Evolutionary conservation across 2,888 invertebrate genomes (phyloP), one percentile per base, ranked within the genome.

Genomic region (Trilocha varians): DNA sequence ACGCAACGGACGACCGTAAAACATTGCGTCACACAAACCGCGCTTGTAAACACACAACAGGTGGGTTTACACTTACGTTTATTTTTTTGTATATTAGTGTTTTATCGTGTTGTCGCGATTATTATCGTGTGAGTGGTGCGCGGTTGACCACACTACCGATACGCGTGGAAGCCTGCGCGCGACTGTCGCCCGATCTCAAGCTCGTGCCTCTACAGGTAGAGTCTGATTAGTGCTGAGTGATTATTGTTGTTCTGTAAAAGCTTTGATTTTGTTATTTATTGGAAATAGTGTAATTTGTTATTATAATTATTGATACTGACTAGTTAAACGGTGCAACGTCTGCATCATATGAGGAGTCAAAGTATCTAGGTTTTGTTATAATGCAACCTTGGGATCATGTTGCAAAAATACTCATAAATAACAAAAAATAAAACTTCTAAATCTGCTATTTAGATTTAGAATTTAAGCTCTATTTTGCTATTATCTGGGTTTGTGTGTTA

Each of bases 41-140:
- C 70, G 70, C 78, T 76, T 75, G 84, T 85, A 85, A 84, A 85
- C 84, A 85, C 76, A 76, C 83, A 85, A 82, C 84, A 82, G 83
- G 83, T 85, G 80, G 80, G 73, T 62, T 53, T 49, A 49, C 37
- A 46, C 47, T 47, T 50, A 43, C 44, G 43, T 47, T 52, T 48
- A 34, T 45, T 34, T 34, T 43, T 39, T 44, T 42, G 39, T 47
- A 38, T 39, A 45, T 38, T 41, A 25, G 6, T 25, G 40, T 48
- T 44, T 53, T 50, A 14, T 53, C 56, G 53, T 44, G 49, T 47
- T 42, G 48, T 55, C 53, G 53, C 55, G 53, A 54, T 60, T 57
- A 60, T 65, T 56, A 54, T 62, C 65, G 66, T 62, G 62, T 67
- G 62, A 62, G 65, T 63, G 71, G 64, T 56, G 61, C 53, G 66